Conservation (phyloP, 2,113 vertebrate species). For the Progne subis region DNA sequence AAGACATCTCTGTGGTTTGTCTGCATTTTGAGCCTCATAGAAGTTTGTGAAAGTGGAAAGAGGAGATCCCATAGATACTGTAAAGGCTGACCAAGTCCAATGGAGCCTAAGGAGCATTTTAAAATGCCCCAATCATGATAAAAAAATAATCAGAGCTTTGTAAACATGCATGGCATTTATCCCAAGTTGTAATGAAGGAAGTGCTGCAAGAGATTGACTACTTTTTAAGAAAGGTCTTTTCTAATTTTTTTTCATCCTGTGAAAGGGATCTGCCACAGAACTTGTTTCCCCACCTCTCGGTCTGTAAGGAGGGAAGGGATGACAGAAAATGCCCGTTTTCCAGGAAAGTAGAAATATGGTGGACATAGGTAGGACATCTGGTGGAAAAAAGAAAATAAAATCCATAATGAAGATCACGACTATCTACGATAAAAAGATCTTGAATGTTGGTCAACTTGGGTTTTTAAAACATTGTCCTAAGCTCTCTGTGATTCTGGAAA, state of each 20-base stretch:
- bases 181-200: not conserved
- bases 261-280: not conserved
- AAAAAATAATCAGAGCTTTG: not conserved
- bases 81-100: not conserved
- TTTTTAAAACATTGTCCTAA: not conserved
- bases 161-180: not conserved
- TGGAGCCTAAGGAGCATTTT: not conserved
- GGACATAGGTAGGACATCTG: not conserved
- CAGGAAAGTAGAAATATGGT: not conserved
- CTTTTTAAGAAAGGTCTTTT: not conserved
- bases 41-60: not conserved
- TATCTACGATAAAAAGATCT: not conserved
- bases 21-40: not conserved
- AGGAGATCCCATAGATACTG: not conserved
- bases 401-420: not conserved
- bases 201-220: not conserved
- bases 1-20: not conserved
- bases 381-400: not conserved
- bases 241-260: not conserved
- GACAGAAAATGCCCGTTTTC: not conserved
- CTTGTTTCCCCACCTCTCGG: not conserved
- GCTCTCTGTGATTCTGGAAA: not conserved
- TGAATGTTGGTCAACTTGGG: not conserved
- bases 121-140: not conserved
- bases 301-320: not conserved